Percentiles rank a stretch among this genome's conserved stretches.
phyloP scores from a whole-genome alignment of 2,113 vertebrate genomes.

The Malurus alboscapulatus region DNA sequence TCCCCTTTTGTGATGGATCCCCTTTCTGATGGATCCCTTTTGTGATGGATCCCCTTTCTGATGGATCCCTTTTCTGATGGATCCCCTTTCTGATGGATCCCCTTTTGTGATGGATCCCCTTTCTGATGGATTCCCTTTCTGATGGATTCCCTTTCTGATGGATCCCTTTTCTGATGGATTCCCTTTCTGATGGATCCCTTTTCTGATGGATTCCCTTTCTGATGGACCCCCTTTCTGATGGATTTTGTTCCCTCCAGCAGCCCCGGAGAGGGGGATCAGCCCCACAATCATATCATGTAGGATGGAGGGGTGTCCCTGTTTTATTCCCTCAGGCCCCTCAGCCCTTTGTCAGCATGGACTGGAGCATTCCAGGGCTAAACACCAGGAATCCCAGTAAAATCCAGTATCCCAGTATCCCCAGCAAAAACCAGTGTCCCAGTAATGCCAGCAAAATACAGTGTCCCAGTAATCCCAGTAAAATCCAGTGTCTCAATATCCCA shows the following conservation, averaged over 20 bases:
- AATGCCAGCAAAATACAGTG: neutral
- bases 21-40: neutral
- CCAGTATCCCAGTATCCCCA: neutral
- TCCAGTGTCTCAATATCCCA: neutral
- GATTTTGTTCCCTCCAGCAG: neutral
- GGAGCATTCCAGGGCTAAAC: neutral
- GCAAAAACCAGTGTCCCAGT: neutral
- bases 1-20: neutral
- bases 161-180: too few species aligned
- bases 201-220: too few species aligned
- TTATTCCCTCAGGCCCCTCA: neutral
- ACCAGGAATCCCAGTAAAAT: neutral
- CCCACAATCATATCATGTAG: rapidly evolving
- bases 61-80: too few species aligned
- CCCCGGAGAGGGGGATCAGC: neutral
- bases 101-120: too few species aligned
- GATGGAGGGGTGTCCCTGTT: neutral
- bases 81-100: too few species aligned
- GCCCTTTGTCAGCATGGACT: rapidly evolving
- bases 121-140: too few species aligned
- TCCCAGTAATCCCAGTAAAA: too few species aligned
- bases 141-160: too few species aligned
- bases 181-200: too few species aligned
- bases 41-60: too few species aligned
- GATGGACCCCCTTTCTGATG: neutral